These are phyloP conservation scores for Zootermopsis nevadensis DNA, from an alignment of 2,888 invertebrate species.

Conservation along the genomic window DNA sequence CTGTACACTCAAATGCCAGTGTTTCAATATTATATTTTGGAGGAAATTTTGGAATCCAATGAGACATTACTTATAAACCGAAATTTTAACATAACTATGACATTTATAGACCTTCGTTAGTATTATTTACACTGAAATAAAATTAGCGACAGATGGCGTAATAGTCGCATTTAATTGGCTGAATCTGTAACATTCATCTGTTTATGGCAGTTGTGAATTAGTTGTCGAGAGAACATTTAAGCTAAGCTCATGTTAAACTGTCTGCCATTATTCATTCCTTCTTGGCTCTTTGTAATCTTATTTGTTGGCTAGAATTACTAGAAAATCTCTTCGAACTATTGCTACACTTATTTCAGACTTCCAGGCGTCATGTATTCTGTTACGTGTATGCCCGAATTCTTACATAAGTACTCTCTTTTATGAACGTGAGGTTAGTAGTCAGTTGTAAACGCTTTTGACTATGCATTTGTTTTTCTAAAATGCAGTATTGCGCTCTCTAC, in stretches of 20 bases:
- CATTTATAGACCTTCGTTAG: too few species aligned
- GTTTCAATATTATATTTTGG: too few species aligned
- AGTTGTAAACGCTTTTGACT: background rate
- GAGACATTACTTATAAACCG: too few species aligned
- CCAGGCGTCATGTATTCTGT: background rate
- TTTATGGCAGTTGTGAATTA: too few species aligned
- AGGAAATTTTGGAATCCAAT: too few species aligned
- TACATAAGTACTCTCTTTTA: background rate
- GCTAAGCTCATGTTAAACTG: background rate
- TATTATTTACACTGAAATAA: too few species aligned
- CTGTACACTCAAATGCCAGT: too few species aligned
- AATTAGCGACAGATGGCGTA: too few species aligned
- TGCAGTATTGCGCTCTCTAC: background rate
- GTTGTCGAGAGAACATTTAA: too few species aligned
- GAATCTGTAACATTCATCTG: too few species aligned
- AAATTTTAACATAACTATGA: too few species aligned
- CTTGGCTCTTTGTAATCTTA: background rate
- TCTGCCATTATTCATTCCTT: background rate
- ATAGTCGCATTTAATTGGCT: too few species aligned
- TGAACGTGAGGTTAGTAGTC: background rate
- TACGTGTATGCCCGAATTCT: background rate
- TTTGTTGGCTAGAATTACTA: background rate
- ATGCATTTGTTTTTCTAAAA: background rate
- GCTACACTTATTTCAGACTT: background rate
- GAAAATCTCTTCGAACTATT: background rate